Evolutionary conservation across 2,888 invertebrate species (phyloP).

Genomic region (Melanostoma scalare): DNA sequence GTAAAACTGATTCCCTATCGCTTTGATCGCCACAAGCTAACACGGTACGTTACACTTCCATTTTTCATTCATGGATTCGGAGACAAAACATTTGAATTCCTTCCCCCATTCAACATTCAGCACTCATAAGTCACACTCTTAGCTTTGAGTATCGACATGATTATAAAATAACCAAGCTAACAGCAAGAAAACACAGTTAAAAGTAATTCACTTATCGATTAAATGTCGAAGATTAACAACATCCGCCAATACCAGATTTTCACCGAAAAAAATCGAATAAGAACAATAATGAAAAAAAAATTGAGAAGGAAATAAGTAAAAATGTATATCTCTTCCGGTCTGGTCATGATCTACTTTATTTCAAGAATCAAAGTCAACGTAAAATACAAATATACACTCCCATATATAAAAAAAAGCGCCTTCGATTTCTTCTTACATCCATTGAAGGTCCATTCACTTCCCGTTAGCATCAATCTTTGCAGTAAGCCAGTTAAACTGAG

Average conservation of each 20-base stretch:
- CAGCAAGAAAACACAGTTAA: no score
- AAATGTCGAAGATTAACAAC: conserved; percentile 4
- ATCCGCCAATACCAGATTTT: conserved; percentile 38
- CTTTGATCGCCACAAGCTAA: no score
- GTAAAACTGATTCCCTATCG: no score
- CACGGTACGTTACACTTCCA: no score
- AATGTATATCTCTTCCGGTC: conserved; percentile 65
- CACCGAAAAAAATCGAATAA: conserved; percentile 18
- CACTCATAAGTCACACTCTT: no score
- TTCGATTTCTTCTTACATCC: conserved; percentile 30
- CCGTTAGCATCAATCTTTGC: conserved; percentile 81
- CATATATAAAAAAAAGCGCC: neutral
- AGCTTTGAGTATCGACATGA: no score
- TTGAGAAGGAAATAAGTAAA: conserved; percentile 31
- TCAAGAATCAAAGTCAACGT: conserved; percentile 58
- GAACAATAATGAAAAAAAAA: conserved; percentile 11
- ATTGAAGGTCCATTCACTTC: conserved; percentile 77
- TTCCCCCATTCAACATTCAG: no score
- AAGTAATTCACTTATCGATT: no score
- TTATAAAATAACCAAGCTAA: no score
- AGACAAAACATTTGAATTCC: no score
- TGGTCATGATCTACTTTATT: conserved; percentile 63
- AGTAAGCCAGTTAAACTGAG: conserved; percentile 35
- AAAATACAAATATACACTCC: conserved; percentile 47
- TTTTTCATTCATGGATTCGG: no score